Conservation (phyloP, 1,140 invertebrate species). For the Drosophila hydei region DNA sequence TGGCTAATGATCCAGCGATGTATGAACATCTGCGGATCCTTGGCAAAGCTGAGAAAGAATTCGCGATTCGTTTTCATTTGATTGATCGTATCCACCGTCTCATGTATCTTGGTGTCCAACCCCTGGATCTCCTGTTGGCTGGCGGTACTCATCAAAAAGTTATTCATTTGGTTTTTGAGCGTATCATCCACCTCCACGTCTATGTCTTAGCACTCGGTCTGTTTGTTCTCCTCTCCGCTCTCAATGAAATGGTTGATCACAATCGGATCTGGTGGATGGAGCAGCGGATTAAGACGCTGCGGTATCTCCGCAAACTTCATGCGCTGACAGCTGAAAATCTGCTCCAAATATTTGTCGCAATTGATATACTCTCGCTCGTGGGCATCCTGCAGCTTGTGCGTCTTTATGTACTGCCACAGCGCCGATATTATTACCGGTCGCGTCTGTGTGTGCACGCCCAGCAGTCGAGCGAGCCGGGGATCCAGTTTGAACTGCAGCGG, state of each 20-base stretch:
- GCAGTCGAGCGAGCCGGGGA: slow-evolving; percentile 94
- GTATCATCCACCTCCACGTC: slow-evolving; percentile 99
- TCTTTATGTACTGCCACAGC: slow-evolving; percentile 99
- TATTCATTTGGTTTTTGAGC: slow-evolving; percentile 99
- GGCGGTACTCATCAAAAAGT: slow-evolving; percentile 97
- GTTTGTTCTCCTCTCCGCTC: slow-evolving; percentile 97
- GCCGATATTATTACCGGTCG: slow-evolving; percentile 98
- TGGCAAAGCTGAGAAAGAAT: slow-evolving; percentile 99
- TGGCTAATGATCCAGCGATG: slow-evolving; percentile 99
- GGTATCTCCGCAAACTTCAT: slow-evolving; percentile 99
- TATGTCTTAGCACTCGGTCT: slow-evolving; percentile 99
- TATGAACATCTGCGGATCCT: slow-evolving; percentile 99
- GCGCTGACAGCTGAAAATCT: slow-evolving; percentile 96
- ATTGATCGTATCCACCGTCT: slow-evolving; percentile 99
- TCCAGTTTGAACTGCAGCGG: slow-evolving; percentile 99
- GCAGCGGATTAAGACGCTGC: slow-evolving; percentile 95
- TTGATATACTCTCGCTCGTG: slow-evolving; percentile 98
- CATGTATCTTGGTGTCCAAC: slow-evolving; percentile 97
- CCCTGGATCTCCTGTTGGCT: slow-evolving; percentile 99
- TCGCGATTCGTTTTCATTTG: slow-evolving; percentile 98
- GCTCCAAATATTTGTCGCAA: slow-evolving; percentile 98
- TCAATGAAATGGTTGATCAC: slow-evolving; percentile 99
- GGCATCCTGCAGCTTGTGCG: slow-evolving; percentile 95
- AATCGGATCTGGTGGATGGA: slow-evolving; percentile 99
- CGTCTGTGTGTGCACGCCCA: slow-evolving; percentile 99